Percentiles rank a stretch among this genome's conserved stretches.
Conservation (phyloP, 2,113 vertebrate genomes). For the Sebastes schlegelii region DNA sequence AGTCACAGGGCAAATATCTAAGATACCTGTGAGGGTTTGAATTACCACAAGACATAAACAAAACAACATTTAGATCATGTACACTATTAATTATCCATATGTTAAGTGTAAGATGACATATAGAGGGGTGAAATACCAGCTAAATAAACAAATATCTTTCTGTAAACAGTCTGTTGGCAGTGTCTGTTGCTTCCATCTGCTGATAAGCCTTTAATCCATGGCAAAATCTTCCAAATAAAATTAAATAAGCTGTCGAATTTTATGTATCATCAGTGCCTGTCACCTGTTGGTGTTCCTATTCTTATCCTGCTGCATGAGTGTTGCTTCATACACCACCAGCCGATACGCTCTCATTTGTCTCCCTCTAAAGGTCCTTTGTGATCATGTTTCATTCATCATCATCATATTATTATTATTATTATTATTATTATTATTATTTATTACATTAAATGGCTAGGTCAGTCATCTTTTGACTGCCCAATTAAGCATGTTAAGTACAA, state of each 20-base stretch:
- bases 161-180: conserved; percentile 19
- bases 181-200: conserved; percentile 39
- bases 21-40: conserved; percentile 79
- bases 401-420: too few species aligned
- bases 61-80: background rate
- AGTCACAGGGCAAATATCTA: conserved; percentile 7
- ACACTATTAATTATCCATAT: background rate
- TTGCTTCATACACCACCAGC: background rate
- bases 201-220: conserved; percentile 55
- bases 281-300: conserved; percentile 65
- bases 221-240: conserved; percentile 47
- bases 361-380: conserved; percentile 69
- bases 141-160: conserved; percentile 7
- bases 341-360: conserved; percentile 55
- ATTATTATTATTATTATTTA: too few species aligned
- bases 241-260: conserved; percentile 39
- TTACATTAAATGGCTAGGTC: too few species aligned
- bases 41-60: background rate
- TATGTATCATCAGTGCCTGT: conserved; percentile 36
- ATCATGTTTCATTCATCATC: conserved; percentile 33
- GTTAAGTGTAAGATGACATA: background rate
- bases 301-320: conserved; percentile 9
- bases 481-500: background rate
- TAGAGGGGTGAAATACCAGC: conserved; percentile 1
- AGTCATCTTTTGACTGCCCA: background rate